Evolutionary conservation across 2,888 invertebrate species (phyloP).

Genomic region (Coleophora deauratella): DNA sequence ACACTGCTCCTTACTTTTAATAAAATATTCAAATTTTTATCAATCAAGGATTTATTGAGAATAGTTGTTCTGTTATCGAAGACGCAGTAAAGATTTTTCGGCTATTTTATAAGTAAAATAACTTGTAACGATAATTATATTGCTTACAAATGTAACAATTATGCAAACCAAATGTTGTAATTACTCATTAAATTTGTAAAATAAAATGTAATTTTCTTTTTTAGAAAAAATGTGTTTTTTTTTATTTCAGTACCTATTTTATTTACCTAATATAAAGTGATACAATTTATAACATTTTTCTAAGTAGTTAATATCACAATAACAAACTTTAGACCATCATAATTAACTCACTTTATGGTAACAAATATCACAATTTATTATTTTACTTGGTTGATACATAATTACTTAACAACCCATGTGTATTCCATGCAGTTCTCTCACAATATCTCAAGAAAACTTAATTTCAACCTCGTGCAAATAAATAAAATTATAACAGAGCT

Average conservation of each 20-base stretch:
- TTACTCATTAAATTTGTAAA: constrained; percentile 48
- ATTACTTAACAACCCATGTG: too few species aligned
- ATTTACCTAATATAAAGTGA: neutral
- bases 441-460: too few species aligned
- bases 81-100: too few species aligned
- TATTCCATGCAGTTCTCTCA: too few species aligned
- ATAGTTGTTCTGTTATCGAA: too few species aligned
- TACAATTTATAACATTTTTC: neutral
- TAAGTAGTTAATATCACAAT: neutral
- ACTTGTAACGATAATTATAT: too few species aligned
- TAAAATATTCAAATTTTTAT: too few species aligned
- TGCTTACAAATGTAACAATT: neutral
- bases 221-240: constrained; percentile 25
- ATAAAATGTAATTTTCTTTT: constrained; percentile 36
- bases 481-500: too few species aligned
- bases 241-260: neutral
- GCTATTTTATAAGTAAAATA: constrained; percentile 8
- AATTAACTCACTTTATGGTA: neutral
- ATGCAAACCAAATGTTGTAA: constrained; percentile 34
- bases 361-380: neutral
- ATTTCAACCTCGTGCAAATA: too few species aligned
- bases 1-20: too few species aligned
- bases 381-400: neutral
- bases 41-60: too few species aligned
- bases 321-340: neutral